These are phyloP conservation scores for Heteromurus nitidus DNA, from an alignment of 2,888 invertebrate species.

Conservation along the genomic window DNA sequence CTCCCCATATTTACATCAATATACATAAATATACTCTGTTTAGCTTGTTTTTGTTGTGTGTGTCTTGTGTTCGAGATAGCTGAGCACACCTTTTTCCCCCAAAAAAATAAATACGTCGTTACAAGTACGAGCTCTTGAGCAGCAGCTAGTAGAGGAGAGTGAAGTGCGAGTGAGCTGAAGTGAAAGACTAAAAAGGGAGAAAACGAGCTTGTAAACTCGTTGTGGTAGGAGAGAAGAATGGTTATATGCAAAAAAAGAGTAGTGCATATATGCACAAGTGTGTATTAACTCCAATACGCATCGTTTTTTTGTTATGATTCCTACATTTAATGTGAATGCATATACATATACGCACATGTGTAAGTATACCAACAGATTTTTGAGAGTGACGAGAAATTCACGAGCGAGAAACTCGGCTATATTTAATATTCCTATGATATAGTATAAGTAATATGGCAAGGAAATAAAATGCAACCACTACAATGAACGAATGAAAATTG, in stretches of 20 bases:
- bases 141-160: too few species aligned
- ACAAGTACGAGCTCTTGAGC: too few species aligned
- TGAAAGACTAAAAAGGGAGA: not conserved
- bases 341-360: not conserved
- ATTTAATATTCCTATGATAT: too few species aligned
- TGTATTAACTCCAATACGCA: not conserved
- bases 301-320: not conserved
- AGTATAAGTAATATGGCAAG: too few species aligned
- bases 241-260: not conserved
- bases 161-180: not conserved
- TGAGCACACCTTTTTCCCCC: not conserved
- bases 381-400: too few species aligned
- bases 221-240: not conserved
- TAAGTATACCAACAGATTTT: not conserved
- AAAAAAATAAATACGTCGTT: not conserved
- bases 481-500: slow-evolving; percentile 41
- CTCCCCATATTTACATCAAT: too few species aligned
- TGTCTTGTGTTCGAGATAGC: too few species aligned
- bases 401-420: too few species aligned
- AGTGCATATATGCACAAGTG: not conserved
- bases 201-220: not conserved
- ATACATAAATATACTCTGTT: too few species aligned
- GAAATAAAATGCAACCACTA: not conserved
- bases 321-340: not conserved
- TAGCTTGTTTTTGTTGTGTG: not conserved